Evolutionary conservation across 2,797 vertebrate species (phyloP).

Genomic region (Intellagama lesueurii): DNA sequence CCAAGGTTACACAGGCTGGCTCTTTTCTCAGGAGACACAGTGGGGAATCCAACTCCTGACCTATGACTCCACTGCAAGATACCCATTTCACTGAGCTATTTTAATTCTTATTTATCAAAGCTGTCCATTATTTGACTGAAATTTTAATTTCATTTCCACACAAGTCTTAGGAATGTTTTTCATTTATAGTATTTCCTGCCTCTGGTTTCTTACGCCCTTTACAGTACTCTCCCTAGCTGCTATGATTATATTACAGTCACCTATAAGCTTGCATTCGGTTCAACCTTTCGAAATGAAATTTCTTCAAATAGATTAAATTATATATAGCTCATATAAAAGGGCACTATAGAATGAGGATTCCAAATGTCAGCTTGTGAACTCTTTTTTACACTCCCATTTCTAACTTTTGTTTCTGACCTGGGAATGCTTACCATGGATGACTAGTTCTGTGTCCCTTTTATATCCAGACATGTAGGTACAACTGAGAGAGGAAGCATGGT

Average conservation of each 20-base stretch:
- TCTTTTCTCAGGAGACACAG: too few relatives aligned
- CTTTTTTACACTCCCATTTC: not conserved
- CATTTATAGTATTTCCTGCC: slow-evolving; percentile 21
- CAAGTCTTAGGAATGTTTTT: slow-evolving; percentile 44
- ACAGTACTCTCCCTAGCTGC: slow-evolving; percentile 24
- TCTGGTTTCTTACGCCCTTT: slow-evolving; percentile 41
- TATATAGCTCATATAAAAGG: slow-evolving; percentile 17
- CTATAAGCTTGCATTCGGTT: slow-evolving; percentile 42
- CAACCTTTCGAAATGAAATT: slow-evolving; percentile 40
- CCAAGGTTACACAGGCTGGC: too few relatives aligned
- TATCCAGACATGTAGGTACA: not conserved
- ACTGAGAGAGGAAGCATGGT: too few relatives aligned
- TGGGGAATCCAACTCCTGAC: too few relatives aligned
- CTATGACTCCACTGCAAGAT: too few relatives aligned
- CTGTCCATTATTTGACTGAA: not conserved
- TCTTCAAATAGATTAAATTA: slow-evolving; percentile 33
- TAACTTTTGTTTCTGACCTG: not conserved
- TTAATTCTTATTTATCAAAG: not conserved
- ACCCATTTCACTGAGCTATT: too few relatives aligned
- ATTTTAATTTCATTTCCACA: not conserved
- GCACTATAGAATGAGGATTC: not conserved
- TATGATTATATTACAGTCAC: slow-evolving; percentile 18
- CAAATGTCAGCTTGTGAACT: slow-evolving; percentile 32
- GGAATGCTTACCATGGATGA: not conserved
- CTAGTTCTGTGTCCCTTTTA: not conserved